Base-by-base conservation (phyloP, 2,113 vertebrate genomes). In the Puffinus mauretanicus region DNA sequence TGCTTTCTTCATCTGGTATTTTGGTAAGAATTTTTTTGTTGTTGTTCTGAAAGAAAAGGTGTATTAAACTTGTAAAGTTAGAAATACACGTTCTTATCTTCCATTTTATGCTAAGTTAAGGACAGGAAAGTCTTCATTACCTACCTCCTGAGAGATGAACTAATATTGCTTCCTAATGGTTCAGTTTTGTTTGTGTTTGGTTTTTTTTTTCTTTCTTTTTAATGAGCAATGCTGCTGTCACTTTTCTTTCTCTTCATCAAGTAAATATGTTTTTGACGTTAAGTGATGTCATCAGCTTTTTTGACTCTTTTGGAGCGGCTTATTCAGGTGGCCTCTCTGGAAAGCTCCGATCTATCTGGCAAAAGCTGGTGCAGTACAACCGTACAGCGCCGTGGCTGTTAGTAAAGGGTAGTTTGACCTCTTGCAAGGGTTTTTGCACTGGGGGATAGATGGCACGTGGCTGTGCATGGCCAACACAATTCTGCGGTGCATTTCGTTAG, bases 1-100 rank as follows among this genome's bases (percentile, higher is more conserved):
- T 16, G 95, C 96, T 3, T 52, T 97, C 54, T 76, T 98, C 86
- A 75, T 97, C 55, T 98, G 98, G 98, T 98, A 95, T 82, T 98
- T 98, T 77, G 51, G 98, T 98, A 97, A 98, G 98, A 76, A 16
- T 26, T 11, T 42, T 13, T 40, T n/a, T 54, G 25, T 38, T 40
- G 22, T 49, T 64, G 2, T 13, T 66, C 14, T 55, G n/a, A 20
- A 88, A 44, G 17, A 13, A 84, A 94, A 80, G 4, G 20, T 55
- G 1, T n/a, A 7, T 54, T 64, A 38, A 84, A 47, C 44, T 84
- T 86, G 13, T 64, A 3, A 79, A 49, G 13, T 64, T 36, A 51
- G 52, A 84, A 60, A 30, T 42, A 72, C 1, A 13, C 22, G 19
- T 72, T 82, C 36, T 67, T 62, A 32, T 36, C 25, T 77, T 77